Evolutionary conservation across 2,113 vertebrate genomes (phyloP).

Genomic region (Oncorhynchus nerka): DNA sequence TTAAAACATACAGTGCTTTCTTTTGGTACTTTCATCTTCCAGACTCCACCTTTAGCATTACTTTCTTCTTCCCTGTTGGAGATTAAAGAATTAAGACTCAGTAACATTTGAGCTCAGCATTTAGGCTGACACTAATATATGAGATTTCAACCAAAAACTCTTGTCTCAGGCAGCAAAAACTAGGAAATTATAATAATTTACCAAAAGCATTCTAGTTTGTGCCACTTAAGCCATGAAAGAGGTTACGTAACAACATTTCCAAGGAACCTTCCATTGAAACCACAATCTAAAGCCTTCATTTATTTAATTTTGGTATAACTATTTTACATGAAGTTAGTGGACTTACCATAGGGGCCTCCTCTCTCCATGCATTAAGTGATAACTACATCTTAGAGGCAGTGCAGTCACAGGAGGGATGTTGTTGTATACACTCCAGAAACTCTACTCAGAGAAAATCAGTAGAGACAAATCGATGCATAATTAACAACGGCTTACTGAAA

Average conservation of each 20-base stretch:
- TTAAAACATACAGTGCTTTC: conserved; percentile 82
- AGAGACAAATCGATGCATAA: neutral
- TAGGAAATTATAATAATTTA: too few species aligned
- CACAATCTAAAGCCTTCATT: too few species aligned
- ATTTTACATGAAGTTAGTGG: neutral
- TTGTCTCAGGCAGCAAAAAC: too few species aligned
- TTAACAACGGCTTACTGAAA: too few species aligned
- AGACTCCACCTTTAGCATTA: conserved; percentile 91
- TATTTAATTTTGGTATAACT: too few species aligned
- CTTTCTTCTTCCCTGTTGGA: conserved; percentile 92
- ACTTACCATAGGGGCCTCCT: conserved; percentile 89
- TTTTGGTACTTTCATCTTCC: conserved; percentile 97
- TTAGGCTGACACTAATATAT: too few species aligned
- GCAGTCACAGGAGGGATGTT: conserved; percentile 88
- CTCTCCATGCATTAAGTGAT: conserved; percentile 94
- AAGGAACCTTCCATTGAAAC: too few species aligned
- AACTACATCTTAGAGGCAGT: conserved; percentile 88
- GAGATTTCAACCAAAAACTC: too few species aligned
- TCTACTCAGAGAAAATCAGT: conserved; percentile 64
- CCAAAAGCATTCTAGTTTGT: too few species aligned
- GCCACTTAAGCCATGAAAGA: too few species aligned
- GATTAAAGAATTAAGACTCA: neutral
- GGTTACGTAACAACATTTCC: too few species aligned
- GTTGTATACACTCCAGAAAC: conserved; percentile 99
- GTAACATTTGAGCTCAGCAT: neutral